Evolutionary conservation across 2,113 vertebrate genomes (phyloP).

Genomic region (Periophthalmodon schlosseri): DNA sequence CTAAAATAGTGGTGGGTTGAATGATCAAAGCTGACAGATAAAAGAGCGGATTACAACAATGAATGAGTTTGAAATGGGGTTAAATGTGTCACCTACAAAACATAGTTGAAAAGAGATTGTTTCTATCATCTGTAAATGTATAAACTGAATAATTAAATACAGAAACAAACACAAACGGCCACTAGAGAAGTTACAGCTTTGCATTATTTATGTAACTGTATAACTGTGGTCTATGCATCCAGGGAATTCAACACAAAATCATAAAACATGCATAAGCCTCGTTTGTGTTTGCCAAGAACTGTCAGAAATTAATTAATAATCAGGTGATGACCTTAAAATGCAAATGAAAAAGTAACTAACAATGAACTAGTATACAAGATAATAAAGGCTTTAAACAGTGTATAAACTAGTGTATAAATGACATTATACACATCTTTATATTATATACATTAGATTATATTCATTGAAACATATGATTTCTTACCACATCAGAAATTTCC

Average conservation of each 20-base stretch:
- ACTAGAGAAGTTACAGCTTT: conserved; percentile 33
- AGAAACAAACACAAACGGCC: conserved; percentile 8
- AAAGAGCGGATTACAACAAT: conserved; percentile 42
- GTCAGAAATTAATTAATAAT: conserved; percentile 26
- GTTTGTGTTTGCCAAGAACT: conserved; percentile 17
- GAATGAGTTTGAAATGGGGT: conserved; percentile 44
- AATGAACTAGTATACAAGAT: neutral
- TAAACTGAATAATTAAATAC: conserved; percentile 34
- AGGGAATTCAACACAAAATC: conserved; percentile 48
- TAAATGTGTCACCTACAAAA: conserved; percentile 51
- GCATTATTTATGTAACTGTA: conserved; percentile 62
- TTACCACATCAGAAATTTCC: conserved; percentile 95
- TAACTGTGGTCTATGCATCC: conserved; percentile 17
- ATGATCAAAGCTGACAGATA: conserved; percentile 66
- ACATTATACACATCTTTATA: neutral
- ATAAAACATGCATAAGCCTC: conserved; percentile 53
- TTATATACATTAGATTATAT: neutral
- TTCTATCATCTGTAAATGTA: neutral
- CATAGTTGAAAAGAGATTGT: conserved; percentile 28
- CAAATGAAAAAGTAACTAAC: neutral
- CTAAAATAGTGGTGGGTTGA: conserved; percentile 50
- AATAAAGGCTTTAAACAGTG: neutral
- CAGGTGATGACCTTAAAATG: conserved; percentile 18
- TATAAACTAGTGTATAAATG: neutral
- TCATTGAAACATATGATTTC: conserved; percentile 14